A percentile compares a stretch with the other conserved stretches of the same genome.
Evolutionary conservation across 2,113 vertebrate genomes (phyloP).

Genomic region (Amphilophus citrinellus): DNA sequence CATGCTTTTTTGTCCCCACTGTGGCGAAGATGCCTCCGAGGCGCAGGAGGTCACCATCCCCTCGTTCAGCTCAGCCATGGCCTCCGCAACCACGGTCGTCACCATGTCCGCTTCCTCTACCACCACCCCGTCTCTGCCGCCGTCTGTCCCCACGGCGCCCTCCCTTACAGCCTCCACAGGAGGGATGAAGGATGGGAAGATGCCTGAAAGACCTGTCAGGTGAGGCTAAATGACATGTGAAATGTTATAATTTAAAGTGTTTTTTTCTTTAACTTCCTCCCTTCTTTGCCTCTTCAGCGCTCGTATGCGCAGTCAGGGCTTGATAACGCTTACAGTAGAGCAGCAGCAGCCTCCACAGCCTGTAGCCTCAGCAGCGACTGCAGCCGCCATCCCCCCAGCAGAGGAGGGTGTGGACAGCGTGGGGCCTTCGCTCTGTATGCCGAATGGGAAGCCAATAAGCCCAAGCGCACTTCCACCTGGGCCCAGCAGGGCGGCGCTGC

Average conservation of each 20-base stretch:
- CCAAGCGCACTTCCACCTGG: conserved; percentile 86
- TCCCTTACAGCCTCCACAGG: conserved; percentile 68
- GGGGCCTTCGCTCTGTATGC: conserved; percentile 87
- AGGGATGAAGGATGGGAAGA: conserved; percentile 71
- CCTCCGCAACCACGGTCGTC: conserved; percentile 80
- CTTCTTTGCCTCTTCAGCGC: conserved; percentile 74
- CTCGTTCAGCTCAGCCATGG: conserved; percentile 75
- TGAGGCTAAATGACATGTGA: conserved; percentile 6
- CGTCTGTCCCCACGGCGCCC: conserved; percentile 43
- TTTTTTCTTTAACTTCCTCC: not conserved
- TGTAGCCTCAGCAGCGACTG: conserved; percentile 48
- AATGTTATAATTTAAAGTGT: not conserved
- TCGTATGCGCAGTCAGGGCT: conserved; percentile 87
- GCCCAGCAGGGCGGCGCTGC: conserved; percentile 86
- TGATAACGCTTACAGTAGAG: conserved; percentile 72
- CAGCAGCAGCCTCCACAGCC: conserved; percentile 62
- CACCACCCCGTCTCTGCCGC: conserved; percentile 72
- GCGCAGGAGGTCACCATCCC: conserved; percentile 91
- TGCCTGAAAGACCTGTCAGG: conserved; percentile 80
- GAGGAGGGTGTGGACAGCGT: conserved; percentile 88
- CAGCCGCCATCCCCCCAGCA: conserved; percentile 60
- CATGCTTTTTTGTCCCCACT: conserved; percentile 93
- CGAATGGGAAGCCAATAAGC: conserved; percentile 85
- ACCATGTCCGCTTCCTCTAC: conserved; percentile 84
- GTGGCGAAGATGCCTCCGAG: conserved; percentile 91